Conservation (phyloP, 92 coral and sea anemone species). For the Zoanthus sansibaricus region DNA sequence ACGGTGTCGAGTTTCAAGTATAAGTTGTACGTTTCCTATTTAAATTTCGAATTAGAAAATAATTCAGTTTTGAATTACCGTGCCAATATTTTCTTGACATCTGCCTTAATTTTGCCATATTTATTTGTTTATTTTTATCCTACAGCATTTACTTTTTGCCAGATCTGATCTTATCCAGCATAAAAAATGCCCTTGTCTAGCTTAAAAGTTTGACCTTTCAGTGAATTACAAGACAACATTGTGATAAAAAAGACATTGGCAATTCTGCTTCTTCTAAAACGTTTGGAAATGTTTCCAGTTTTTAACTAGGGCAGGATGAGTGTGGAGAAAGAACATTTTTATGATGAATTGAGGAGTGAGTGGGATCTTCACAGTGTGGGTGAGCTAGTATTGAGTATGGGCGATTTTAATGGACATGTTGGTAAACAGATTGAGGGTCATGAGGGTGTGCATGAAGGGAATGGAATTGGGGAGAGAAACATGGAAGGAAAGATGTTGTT, state of each 20-base stretch:
- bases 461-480: no score
- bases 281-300: background rate
- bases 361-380: no score
- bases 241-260: background rate
- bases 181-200: background rate
- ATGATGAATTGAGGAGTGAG: no score
- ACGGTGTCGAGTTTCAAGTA: background rate
- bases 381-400: no score
- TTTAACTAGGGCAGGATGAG: no score
- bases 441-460: no score
- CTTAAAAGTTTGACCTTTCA: background rate
- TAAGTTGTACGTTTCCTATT: background rate
- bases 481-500: no score
- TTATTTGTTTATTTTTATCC: background rate
- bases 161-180: background rate
- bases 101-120: background rate
- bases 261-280: background rate
- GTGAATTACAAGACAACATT: background rate
- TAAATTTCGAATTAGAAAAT: background rate
- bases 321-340: no score
- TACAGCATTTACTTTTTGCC: background rate
- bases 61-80: slow-evolving; percentile 12
- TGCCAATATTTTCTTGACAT: background rate
- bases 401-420: no score
- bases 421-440: no score